Conservation (phyloP, 2,797 vertebrate genomes). For the Malurus splendens region DNA sequence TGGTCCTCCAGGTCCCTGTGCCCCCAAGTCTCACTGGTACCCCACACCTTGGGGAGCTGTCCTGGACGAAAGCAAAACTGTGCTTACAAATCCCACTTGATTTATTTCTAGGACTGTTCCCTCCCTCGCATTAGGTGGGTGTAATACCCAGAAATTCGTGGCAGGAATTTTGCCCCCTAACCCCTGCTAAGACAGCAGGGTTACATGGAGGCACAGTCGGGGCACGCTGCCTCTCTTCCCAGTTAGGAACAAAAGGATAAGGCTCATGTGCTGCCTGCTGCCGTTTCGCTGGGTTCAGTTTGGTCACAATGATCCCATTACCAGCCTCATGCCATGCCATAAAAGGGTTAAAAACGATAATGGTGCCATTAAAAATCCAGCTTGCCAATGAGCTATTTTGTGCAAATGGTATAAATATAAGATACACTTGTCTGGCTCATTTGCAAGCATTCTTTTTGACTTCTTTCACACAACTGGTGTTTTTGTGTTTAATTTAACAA, state of each 20-base stretch:
- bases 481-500: constrained; percentile 98
- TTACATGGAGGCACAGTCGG: fast-evolving
- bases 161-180: neutral
- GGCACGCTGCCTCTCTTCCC: neutral
- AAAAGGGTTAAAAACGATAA: constrained; percentile 38
- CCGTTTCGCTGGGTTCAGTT: neutral
- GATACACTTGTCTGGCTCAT: constrained; percentile 69
- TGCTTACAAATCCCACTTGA: neutral
- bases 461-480: constrained; percentile 85
- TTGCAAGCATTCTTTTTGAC: constrained; percentile 73
- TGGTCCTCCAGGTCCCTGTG: neutral
- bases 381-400: constrained; percentile 60
- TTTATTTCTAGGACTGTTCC: neutral
- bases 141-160: fast-evolving
- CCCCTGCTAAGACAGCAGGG: neutral
- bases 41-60: neutral
- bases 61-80: neutral
- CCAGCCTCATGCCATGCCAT: neutral
- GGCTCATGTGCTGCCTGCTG: neutral
- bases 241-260: neutral
- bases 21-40: neutral
- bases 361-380: constrained; percentile 45
- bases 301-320: neutral
- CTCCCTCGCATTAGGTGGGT: neutral
- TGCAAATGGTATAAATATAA: constrained; percentile 63